Evolutionary conservation across 2,113 vertebrate genomes (phyloP).

Genomic region (Grus americana): DNA sequence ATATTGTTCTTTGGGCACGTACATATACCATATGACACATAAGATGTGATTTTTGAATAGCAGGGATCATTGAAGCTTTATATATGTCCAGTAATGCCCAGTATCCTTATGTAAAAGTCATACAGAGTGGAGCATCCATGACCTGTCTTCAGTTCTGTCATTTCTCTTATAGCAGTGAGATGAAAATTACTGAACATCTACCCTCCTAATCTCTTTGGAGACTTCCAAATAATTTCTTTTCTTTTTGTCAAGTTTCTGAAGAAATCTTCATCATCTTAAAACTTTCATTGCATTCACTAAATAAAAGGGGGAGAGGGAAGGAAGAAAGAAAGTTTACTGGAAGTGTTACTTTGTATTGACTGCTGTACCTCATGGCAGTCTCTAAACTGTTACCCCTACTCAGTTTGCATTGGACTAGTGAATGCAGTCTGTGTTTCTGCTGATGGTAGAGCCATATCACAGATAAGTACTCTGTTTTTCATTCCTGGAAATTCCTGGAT

Average conservation of each 20-base stretch:
- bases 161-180: background rate
- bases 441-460: background rate
- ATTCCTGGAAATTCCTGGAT: background rate
- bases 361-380: background rate
- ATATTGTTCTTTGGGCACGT: background rate
- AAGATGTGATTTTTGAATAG: background rate
- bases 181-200: background rate
- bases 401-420: background rate
- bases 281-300: background rate
- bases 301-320: background rate
- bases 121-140: background rate
- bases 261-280: slow-evolving; percentile 31
- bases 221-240: background rate
- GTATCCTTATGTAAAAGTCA: background rate
- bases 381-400: background rate
- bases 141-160: background rate
- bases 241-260: slow-evolving; percentile 15
- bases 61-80: background rate
- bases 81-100: background rate
- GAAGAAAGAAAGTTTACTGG: background rate
- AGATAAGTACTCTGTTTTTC: background rate
- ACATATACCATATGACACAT: background rate
- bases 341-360: background rate
- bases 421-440: background rate
- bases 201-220: slow-evolving; percentile 14